A percentile compares a stretch with the other conserved stretches of the same genome.
Evolutionary conservation across 2,888 invertebrate species (phyloP).

Genomic region (Heliconius hortense): DNA sequence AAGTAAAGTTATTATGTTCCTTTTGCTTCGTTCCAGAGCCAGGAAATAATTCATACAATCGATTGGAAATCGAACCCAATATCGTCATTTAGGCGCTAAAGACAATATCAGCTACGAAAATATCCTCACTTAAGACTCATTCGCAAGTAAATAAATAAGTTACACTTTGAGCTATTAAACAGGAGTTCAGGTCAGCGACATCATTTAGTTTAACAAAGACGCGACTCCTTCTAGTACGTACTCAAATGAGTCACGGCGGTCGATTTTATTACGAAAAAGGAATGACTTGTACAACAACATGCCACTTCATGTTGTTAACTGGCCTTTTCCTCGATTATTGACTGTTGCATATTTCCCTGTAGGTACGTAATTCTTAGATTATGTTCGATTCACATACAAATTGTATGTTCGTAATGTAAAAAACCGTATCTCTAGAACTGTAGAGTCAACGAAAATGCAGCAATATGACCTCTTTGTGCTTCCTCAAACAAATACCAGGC

Average conservation of each 20-base stretch:
- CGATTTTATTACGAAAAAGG: conserved; percentile 15
- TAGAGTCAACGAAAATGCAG: too few relatives aligned
- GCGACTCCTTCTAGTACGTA: background rate
- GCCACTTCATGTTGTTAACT: background rate
- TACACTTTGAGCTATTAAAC: background rate
- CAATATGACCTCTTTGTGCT: background rate
- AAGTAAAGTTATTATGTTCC: too few relatives aligned
- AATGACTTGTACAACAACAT: conserved; percentile 6
- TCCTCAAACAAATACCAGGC: background rate
- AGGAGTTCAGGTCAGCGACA: background rate
- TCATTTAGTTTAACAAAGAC: background rate
- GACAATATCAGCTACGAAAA: too few relatives aligned
- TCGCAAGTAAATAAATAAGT: background rate
- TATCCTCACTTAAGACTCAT: too few relatives aligned
- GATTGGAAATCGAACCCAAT: background rate
- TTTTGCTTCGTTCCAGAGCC: too few relatives aligned
- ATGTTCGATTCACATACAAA: background rate
- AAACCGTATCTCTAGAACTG: background rate
- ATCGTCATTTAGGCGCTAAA: background rate
- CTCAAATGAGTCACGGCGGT: background rate
- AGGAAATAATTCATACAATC: too few relatives aligned
- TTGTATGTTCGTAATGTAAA: background rate
- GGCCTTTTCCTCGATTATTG: background rate
- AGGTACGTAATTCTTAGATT: background rate
- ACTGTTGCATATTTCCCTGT: background rate